Base-by-base conservation (phyloP, 2,888 invertebrate genomes). In the Magallana nippona region DNA sequence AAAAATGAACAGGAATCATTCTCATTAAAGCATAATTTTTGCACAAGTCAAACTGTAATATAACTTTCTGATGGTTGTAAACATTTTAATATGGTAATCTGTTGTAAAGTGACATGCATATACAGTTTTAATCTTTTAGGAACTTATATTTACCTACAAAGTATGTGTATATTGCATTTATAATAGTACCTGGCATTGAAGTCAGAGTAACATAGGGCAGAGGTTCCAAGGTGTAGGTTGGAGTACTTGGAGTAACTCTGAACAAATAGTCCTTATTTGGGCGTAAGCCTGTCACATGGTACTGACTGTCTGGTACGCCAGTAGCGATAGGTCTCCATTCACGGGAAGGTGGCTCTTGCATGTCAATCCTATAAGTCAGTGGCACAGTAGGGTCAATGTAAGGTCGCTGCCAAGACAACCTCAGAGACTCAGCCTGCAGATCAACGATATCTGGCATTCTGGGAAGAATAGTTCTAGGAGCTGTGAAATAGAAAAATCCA, bases 171-270 rank as follows among this genome's bases (percentile, higher is more conserved):
- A 44, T 5, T 44, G 44, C 8, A 8, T 44, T 27, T 44, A 19
- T 22, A 10, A n/a, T n/a, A n/a, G 44, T 84, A 92, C 92, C 90
- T 87, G 90, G 90, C 80, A 86, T 88, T 81, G 92, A 89, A 86
- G 90, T 88, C 44, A 90, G 85, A 1, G 87, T 85, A 13, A 90
- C 91, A 11, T 93, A 91, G 2, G 98, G 98, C 84, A 98, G 98
- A 0, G 99, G 99, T 93, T 99, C 99, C 94, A 98, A 98, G 87
- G 98, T 96, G 79, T 99, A 99, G 93, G 97, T 97, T 94, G 98
- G 97, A 95, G 99, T 99, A 94, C 98, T 98, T 1, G 99, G 99
- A 55, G 98, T 96, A 56, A 99, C 96, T 86, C 99, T 96, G 95
- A 99, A 98, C 94, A 97, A 97, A 95, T 99, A 99, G 95, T 99